A percentile compares a stretch with the other conserved stretches of the same genome.
Conservation (phyloP, 2,113 vertebrate genomes). For the Syngnathus scovelli region DNA sequence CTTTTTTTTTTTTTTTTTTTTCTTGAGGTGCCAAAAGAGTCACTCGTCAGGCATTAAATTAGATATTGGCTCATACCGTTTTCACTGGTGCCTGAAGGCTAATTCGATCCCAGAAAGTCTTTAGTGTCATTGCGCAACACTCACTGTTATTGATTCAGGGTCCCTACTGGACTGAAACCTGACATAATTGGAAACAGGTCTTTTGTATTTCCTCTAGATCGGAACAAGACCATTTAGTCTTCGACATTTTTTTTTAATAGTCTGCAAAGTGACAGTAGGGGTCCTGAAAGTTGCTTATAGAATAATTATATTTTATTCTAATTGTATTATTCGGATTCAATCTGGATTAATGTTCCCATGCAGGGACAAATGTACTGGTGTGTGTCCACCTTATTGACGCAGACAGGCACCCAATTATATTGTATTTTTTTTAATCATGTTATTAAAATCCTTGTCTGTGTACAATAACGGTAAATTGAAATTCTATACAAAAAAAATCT, state of each 20-base stretch:
- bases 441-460: constrained; percentile 7
- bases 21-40: background rate
- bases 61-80: background rate
- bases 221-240: no score
- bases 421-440: background rate
- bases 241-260: no score
- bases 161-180: background rate
- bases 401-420: background rate
- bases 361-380: background rate
- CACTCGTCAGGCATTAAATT: background rate
- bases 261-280: no score
- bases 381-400: background rate
- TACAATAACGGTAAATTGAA: constrained; percentile 2
- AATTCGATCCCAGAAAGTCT: background rate
- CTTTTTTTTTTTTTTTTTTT: no score
- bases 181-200: background rate
- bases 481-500: background rate
- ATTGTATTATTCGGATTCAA: background rate
- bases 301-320: background rate
- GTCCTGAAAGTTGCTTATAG: background rate
- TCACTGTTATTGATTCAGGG: background rate
- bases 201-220: background rate
- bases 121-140: background rate
- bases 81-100: background rate
- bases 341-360: background rate